A percentile compares a stretch with the other conserved stretches of the same genome.
These are phyloP conservation scores for Pentalonia nigronervosa DNA, from an alignment of 1,140 invertebrate genomes.

Conservation along the genomic window DNA sequence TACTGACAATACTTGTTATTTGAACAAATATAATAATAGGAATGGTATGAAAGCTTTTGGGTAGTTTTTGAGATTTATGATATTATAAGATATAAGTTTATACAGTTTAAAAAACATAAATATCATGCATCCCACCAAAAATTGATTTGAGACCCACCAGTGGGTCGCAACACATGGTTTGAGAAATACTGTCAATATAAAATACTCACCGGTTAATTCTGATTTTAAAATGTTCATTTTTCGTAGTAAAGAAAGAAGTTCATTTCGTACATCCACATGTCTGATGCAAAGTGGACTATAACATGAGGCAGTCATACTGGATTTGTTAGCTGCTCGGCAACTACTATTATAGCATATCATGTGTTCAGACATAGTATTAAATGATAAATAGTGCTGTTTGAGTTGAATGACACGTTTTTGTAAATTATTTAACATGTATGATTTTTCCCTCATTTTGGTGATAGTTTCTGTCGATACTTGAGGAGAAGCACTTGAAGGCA, in stretches of 20 bases:
- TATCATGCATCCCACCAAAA: no score
- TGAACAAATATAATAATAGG: no score
- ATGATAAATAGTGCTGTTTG: slow-evolving; percentile 48
- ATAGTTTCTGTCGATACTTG: neutral
- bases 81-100: no score
- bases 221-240: slow-evolving; percentile 45
- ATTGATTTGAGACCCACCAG: no score
- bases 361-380: slow-evolving; percentile 50
- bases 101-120: no score
- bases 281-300: slow-evolving; percentile 51
- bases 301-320: slow-evolving; percentile 24
- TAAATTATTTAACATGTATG: neutral
- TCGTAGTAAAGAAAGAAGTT: slow-evolving; percentile 29
- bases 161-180: no score
- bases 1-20: no score
- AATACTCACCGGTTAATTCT: slow-evolving; percentile 22
- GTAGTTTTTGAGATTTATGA: no score
- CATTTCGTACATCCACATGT: slow-evolving; percentile 43
- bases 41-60: no score
- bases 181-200: neutral
- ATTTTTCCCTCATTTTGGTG: slow-evolving; percentile 25
- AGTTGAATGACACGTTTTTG: slow-evolving; percentile 45
- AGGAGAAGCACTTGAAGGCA: neutral
- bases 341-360: slow-evolving; percentile 55
- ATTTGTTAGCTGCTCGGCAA: slow-evolving; percentile 49